Percentiles rank a stretch among this genome's conserved stretches.
Conservation (phyloP, 2,113 vertebrate species). For the Parus major region DNA sequence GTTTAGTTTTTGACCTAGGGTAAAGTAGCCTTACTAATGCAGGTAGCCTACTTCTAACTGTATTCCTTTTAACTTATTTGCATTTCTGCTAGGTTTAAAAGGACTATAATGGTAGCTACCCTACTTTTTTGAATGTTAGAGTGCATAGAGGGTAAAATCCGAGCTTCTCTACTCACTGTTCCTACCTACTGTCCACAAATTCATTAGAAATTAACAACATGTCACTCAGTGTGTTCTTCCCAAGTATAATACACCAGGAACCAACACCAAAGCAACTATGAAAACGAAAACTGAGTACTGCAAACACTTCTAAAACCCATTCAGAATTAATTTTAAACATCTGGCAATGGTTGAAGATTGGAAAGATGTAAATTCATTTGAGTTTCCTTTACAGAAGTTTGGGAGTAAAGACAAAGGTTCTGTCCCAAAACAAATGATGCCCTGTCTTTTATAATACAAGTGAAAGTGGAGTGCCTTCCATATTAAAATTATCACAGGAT, state of each 20-base stretch:
- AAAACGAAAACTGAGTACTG: background rate
- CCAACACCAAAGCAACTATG: background rate
- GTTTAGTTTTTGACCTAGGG: background rate
- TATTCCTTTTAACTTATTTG: background rate
- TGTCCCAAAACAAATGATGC: background rate
- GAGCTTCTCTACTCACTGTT: background rate
- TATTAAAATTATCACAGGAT: background rate
- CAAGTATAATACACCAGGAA: background rate
- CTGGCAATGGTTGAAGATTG: background rate
- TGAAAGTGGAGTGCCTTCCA: constrained; percentile 5
- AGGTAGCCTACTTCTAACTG: constrained; percentile 8
- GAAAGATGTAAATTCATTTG: background rate
- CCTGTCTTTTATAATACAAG: background rate
- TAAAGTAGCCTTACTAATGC: background rate
- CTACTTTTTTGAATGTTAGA: background rate
- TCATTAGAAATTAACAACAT: background rate
- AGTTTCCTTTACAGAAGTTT: background rate
- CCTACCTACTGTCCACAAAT: background rate
- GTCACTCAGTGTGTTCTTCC: background rate
- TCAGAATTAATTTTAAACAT: constrained; percentile 16
- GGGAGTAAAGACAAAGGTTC: background rate
- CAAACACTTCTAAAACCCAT: constrained; percentile 2
- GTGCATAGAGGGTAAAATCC: background rate
- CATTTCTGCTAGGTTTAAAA: background rate
- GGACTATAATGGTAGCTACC: background rate